Percentiles rank a stretch among this genome's conserved stretches.
Conservation (phyloP, 2,113 vertebrate genomes). For the Rhineura floridana region DNA sequence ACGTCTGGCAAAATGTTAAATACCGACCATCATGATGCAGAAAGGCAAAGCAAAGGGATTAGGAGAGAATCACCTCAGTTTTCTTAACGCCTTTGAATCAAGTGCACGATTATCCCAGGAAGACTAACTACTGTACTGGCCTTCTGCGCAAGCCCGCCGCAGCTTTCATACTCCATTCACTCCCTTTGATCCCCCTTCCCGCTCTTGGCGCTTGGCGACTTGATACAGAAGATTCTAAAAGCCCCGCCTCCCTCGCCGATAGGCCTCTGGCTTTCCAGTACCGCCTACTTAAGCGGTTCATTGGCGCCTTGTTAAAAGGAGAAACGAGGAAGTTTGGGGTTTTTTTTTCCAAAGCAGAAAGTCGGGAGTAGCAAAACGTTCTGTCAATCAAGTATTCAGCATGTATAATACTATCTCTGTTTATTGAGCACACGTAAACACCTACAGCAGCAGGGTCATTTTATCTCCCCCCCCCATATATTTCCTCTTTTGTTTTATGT, state of each 20-base stretch:
- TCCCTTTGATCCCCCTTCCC: not conserved
- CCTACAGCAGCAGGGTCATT: too few relatives aligned
- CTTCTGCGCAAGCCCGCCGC: constrained; percentile 32
- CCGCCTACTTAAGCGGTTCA: not conserved
- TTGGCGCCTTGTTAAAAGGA: constrained; percentile 34
- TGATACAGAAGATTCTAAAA: not conserved
- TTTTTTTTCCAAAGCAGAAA: constrained; percentile 28
- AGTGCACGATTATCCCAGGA: not conserved
- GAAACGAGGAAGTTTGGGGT: too few relatives aligned
- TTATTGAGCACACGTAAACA: too few relatives aligned
- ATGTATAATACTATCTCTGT: too few relatives aligned
- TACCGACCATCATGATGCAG: not conserved
- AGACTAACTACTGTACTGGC: too few relatives aligned
- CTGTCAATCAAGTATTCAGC: constrained; percentile 38
- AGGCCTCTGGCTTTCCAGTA: not conserved
- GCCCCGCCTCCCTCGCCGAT: constrained; percentile 24
- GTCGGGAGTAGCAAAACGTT: constrained; percentile 53
- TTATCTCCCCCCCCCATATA: not conserved
- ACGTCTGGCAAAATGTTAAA: not conserved
- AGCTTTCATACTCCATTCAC: constrained; percentile 53
- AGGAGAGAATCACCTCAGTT: not conserved
- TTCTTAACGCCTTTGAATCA: not conserved
- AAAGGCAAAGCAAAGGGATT: too few relatives aligned
- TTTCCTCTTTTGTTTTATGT: not conserved
- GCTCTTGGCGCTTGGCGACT: constrained; percentile 3